A percentile compares a stretch with the other conserved stretches of the same genome.
Evolutionary conservation across 2,113 vertebrate genomes (phyloP).

Genomic region (Macroglossus sobrinus): DNA sequence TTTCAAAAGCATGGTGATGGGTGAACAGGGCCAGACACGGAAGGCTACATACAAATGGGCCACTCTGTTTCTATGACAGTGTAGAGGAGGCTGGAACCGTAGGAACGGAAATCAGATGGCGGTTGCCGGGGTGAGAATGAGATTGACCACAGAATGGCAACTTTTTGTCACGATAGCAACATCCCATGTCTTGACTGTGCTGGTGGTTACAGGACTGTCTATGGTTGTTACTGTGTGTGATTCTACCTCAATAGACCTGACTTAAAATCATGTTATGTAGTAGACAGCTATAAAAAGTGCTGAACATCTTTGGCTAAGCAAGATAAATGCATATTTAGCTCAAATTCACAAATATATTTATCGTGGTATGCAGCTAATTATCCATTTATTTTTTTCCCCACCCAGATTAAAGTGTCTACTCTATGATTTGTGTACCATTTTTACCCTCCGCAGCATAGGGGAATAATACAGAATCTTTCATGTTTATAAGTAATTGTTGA

Average conservation of each 20-base stretch:
- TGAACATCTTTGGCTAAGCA: not conserved
- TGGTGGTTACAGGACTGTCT: not conserved
- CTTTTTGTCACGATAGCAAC: not conserved
- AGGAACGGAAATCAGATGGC: not conserved
- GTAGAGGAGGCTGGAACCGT: not conserved
- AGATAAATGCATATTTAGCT: not conserved
- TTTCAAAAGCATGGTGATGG: not conserved
- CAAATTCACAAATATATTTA: not conserved
- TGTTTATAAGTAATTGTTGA: not conserved
- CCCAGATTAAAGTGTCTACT: not conserved
- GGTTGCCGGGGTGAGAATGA: not conserved
- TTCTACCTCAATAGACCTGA: not conserved
- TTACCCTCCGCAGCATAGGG: not conserved
- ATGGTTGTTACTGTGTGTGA: not conserved
- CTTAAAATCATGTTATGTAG: not conserved
- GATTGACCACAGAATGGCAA: not conserved
- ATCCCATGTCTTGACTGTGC: not conserved
- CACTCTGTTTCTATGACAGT: fast-evolving
- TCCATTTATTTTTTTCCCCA: not conserved
- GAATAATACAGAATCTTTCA: not conserved
- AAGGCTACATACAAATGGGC: fast-evolving
- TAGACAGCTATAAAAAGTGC: not conserved
- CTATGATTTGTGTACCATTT: not conserved
- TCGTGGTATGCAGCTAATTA: not conserved
- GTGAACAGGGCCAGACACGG: not conserved